phyloP scores from a whole-genome alignment of 2,888 invertebrate genomes.

The Celastrina argiolus region DNA sequence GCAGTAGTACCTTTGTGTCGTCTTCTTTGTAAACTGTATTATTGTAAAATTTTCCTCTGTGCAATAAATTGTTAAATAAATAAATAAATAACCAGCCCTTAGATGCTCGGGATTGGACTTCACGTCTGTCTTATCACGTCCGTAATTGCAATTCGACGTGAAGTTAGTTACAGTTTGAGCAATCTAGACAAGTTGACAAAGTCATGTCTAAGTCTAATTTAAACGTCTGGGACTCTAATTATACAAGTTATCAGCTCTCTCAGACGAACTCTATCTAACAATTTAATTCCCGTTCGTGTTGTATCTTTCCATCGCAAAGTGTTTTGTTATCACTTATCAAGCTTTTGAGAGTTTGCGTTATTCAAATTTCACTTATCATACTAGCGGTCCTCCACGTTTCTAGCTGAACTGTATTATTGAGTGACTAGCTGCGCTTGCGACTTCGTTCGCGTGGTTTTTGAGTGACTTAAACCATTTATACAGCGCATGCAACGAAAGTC shows the following conservation, averaged over 20 bases:
- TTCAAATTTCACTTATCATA: not conserved
- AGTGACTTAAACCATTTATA: too few relatives aligned
- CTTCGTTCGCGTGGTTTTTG: too few relatives aligned
- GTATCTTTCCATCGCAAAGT: constrained; percentile 1
- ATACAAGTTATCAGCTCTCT: constrained; percentile 1
- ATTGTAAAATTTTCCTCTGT: too few relatives aligned
- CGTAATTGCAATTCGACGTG: not conserved
- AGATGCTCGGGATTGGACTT: not conserved
- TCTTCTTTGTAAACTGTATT: too few relatives aligned
- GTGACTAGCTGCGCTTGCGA: too few relatives aligned
- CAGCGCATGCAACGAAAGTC: too few relatives aligned
- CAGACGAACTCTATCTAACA: not conserved
- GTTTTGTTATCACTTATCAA: not conserved
- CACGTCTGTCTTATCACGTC: not conserved
- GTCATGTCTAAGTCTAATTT: constrained; percentile 8
- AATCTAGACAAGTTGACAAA: not conserved
- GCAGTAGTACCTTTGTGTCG: too few relatives aligned
- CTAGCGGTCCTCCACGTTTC: not conserved
- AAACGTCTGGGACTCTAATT: not conserved
- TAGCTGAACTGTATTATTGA: not conserved
- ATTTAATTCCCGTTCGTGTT: constrained; percentile 1
- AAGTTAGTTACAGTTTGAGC: not conserved
- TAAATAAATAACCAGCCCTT: too few relatives aligned
- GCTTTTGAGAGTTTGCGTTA: not conserved
- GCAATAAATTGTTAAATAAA: too few relatives aligned